Base-by-base conservation (phyloP, 1,140 invertebrate genomes). In the Brachionus asplanchnoidis region DNA sequence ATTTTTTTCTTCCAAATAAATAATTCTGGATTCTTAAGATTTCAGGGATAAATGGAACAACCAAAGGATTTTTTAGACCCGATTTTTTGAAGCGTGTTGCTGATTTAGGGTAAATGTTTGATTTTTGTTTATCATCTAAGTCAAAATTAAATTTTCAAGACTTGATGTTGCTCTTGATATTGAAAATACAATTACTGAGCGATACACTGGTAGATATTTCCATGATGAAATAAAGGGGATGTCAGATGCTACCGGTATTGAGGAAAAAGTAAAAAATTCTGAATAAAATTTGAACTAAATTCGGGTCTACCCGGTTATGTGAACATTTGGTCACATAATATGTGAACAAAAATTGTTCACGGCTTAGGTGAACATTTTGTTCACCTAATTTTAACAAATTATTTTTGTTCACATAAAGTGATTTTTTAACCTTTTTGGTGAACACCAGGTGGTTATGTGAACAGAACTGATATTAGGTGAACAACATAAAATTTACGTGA, bases 81-180 rank as follows among this genome's bases (percentile, higher is more conserved):
- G 87, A 86, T 85, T 88, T 88, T 82, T 44, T 88, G n/a, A 84
- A 87, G 42, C 86, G 86, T 12, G 86, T 88, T 8, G 86, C 86
- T 26, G 84, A 86, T 80, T 85, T 87, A 42, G 87, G 87, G 87
- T 87, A 87, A 85, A n/a, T 26, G 3, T 46, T 46, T 11, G 44
- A 56, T 32, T 2, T 40, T 12, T 23, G 28, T 26, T 26, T 12
- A 8, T 23, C 50, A 85, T 11, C 85, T 85, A n/a, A 66, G n/a
- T 42, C 6, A 12, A 65, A 32, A 60, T 32, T n/a, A 73, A 53
- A 44, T 7, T n/a, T 75, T 85, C 32, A 80, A 87, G 87, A 1
- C 75, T 88, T n/a, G 87, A 86, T 36, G 82, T 46, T 6, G 87
- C 87, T 9, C 73, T 88, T 12, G 87, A 88, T 77, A 77, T 87